phyloP scores from a whole-genome alignment of 2,113 vertebrate genomes.

The Pyxicephalus adspersus region DNA sequence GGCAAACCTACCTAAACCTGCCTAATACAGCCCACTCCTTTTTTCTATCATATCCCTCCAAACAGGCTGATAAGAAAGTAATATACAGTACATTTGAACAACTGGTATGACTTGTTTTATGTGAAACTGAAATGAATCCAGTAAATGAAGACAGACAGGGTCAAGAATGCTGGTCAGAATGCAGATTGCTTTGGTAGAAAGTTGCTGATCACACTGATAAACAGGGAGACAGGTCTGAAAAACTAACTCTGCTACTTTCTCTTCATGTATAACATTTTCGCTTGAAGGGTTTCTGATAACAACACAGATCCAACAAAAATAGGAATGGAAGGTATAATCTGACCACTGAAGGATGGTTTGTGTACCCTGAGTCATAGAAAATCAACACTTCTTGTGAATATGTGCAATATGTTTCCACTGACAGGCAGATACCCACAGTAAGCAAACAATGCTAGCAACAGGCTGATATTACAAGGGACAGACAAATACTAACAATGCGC shows the following conservation, averaged over 20 bases:
- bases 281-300: not conserved
- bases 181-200: not conserved
- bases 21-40: not conserved
- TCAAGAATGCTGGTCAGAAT: not conserved
- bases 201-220: not conserved
- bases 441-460: no score
- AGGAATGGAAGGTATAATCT: no score
- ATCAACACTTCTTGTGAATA: no score
- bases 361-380: no score
- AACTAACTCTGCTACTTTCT: not conserved
- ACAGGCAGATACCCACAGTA: no score
- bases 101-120: conserved; percentile 28
- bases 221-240: not conserved
- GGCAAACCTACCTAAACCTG: no score
- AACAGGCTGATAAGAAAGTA: not conserved
- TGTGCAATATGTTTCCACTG: no score
- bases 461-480: no score
- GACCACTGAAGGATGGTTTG: no score
- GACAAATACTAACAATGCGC: no score
- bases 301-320: not conserved
- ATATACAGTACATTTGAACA: not conserved
- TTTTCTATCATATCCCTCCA: not conserved
- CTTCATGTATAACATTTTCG: not conserved
- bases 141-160: not conserved
- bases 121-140: not conserved